Percentiles rank a stretch among this genome's conserved stretches.
These are phyloP conservation scores for Druon quercuslanigerum DNA, from an alignment of 1,140 invertebrate species.

Conservation along the genomic window DNA sequence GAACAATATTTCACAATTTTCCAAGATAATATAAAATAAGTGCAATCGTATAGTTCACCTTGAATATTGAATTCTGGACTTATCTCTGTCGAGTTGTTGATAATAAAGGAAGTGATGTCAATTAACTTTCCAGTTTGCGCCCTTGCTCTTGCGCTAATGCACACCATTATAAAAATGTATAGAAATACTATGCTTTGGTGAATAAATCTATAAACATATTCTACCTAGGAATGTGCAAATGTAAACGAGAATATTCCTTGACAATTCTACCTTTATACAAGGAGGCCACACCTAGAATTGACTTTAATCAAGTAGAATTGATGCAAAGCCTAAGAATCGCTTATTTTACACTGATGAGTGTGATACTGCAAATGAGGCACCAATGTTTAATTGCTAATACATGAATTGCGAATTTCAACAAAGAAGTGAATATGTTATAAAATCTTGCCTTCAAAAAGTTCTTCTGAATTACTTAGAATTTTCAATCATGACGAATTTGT, in stretches of 20 bases:
- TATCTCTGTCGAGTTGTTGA: background rate
- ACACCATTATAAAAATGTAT: background rate
- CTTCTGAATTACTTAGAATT: too few species aligned
- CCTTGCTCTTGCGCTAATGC: background rate
- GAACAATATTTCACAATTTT: too few species aligned
- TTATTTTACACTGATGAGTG: constrained; percentile 2
- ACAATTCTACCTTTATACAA: constrained; percentile 27
- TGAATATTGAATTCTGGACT: background rate
- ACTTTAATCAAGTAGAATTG: constrained; percentile 11
- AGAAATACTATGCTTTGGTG: background rate
- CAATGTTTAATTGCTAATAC: constrained; percentile 5
- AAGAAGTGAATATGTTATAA: too few species aligned
- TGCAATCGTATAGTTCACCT: too few species aligned
- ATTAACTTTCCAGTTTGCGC: background rate
- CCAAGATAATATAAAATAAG: too few species aligned
- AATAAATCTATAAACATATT: constrained; percentile 9
- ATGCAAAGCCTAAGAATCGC: constrained; percentile 1
- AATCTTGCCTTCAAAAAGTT: too few species aligned
- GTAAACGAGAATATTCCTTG: constrained; percentile 5
- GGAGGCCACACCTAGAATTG: constrained; percentile 18
- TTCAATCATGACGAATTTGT: too few species aligned
- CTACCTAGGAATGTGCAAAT: constrained; percentile 3
- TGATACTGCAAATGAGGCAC: background rate
- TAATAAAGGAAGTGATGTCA: background rate
- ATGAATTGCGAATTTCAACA: background rate